Base-by-base conservation (phyloP, 2,888 invertebrate genomes). In the Lasioglossum oenotherae region DNA sequence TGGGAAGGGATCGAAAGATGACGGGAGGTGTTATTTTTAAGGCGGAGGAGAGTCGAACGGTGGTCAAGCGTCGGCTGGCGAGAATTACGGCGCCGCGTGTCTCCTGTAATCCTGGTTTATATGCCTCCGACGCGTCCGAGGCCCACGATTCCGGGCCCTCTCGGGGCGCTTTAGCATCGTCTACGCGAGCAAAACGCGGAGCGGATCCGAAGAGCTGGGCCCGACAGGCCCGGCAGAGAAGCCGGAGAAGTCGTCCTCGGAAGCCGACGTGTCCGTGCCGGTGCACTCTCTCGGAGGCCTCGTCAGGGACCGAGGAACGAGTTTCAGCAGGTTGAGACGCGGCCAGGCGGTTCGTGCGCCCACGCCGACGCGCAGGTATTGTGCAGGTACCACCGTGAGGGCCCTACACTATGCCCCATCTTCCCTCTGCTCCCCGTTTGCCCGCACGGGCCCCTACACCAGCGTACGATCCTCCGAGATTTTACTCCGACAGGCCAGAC, bases 71-170 rank as follows among this genome's bases (percentile, higher is more conserved):
- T 80, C 80, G 83, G 71, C 82, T 84, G 41, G 84, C 88, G 90
- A 93, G 92, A 93, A 90, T 93, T 92, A 93, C 91, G 91, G 88
- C 90, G 87, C 88, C 89, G 91, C 88, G 91, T 91, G 92, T 92
- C 92, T 84, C 88, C 87, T 80, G 90, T 93, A 93, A 93, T 93
- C 93, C 93, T 93, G 92, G 92, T 93, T 93, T 93, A 93, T 93
- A 92, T 89, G 92, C 87, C 87, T 88, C 88, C 86, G 87, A 80
- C 79, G 71, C 81, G 78, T 74, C 74, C 87, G 69, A 49, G 72
- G 64, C 74, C 78, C 81, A 72, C 82, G 78, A 78, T 81, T 83
- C 81, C 80, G 77, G 80, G 71, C 81, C 80, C 86, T 78, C 72
- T 77, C 84, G 67, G 78, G 67, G 78, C 81, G 78, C 81, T 88